Evolutionary conservation across 2,113 vertebrate species (phyloP).

Genomic region (Gambusia affinis): DNA sequence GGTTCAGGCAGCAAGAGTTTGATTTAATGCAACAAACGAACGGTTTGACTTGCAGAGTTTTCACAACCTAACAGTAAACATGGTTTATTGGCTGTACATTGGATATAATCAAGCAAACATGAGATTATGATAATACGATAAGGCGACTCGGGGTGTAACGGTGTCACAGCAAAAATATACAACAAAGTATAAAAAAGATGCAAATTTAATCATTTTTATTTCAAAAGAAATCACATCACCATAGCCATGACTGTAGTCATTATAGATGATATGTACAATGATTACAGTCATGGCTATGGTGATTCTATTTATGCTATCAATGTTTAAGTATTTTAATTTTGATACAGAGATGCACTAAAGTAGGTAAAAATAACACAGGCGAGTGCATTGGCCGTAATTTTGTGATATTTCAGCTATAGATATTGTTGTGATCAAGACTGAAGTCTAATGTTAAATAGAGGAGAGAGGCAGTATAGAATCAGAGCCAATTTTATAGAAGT

Average conservation of each 20-base stretch:
- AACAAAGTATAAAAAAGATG: not conserved
- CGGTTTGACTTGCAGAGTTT: not conserved
- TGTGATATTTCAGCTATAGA: not conserved
- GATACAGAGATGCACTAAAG: not conserved
- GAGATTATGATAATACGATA: not conserved
- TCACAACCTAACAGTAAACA: not conserved
- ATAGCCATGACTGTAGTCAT: no score
- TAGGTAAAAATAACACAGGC: no score
- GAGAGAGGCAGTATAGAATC: not conserved
- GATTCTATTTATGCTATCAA: not conserved
- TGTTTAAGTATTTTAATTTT: not conserved
- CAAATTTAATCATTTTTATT: not conserved
- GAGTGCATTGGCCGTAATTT: not conserved
- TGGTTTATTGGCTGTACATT: not conserved
- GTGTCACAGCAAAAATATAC: not conserved
- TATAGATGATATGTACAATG: no score
- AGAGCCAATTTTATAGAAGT: no score
- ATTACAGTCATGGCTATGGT: not conserved
- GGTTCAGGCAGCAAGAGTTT: not conserved
- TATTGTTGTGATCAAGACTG: not conserved
- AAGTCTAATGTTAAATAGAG: not conserved
- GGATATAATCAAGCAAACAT: not conserved
- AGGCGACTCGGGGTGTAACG: not conserved
- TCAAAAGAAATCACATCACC: not conserved
- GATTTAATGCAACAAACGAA: not conserved